A percentile compares a stretch with the other conserved stretches of the same genome.
phyloP scores from a whole-genome alignment of 2,113 vertebrate genomes.

The Grammatotria lemairii region DNA sequence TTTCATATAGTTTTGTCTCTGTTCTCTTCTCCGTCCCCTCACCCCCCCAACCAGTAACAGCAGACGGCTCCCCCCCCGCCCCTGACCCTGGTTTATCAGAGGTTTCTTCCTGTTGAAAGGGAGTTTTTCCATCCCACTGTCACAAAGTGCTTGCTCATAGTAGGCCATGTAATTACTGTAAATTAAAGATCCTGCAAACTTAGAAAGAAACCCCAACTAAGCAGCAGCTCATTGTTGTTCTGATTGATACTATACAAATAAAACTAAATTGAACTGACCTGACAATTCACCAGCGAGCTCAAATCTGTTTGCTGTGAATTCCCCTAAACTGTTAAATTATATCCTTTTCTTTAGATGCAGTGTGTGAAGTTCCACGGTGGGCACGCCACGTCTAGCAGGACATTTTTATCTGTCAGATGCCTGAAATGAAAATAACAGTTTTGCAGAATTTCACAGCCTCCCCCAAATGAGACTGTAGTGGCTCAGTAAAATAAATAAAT shows the following conservation, averaged over 20 bases:
- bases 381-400: background rate
- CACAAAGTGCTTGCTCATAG: background rate
- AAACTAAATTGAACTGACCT: background rate
- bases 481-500: background rate
- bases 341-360: background rate
- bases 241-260: background rate
- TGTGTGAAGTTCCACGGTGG: background rate
- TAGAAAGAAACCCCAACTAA: background rate
- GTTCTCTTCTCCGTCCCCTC: background rate
- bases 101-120: background rate
- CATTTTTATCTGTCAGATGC: background rate
- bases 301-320: background rate
- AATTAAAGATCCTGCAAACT: background rate
- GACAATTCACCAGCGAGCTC: background rate
- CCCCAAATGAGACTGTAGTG: background rate
- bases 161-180: background rate
- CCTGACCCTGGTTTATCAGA: background rate
- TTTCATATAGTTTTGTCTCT: background rate
- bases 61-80: background rate
- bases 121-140: background rate
- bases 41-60: background rate
- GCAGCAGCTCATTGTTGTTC: background rate
- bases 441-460: slow-evolving; percentile 2
- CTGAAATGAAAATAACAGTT: background rate
- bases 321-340: background rate